phyloP scores from a whole-genome alignment of 2,888 invertebrate genomes.

The Deroplatys truncata region DNA sequence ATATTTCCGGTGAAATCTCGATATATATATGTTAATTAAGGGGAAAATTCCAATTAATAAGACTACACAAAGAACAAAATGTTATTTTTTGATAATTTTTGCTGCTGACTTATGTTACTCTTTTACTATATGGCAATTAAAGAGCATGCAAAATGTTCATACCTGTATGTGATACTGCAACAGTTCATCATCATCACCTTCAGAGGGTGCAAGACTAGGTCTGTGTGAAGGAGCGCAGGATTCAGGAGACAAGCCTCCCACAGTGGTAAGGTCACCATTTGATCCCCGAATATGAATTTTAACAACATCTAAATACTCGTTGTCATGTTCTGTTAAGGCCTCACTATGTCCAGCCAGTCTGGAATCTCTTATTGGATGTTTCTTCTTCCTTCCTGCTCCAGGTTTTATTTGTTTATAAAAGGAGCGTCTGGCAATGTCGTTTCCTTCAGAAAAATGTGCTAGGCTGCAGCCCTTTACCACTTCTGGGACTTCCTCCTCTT shows the following conservation, averaged over 20 bases:
- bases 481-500: slow-evolving; percentile 35
- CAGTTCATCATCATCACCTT: slow-evolving; percentile 35
- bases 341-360: not conserved
- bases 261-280: slow-evolving; percentile 26
- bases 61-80: too few relatives aligned
- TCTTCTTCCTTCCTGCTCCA: not conserved
- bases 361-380: not conserved
- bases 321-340: slow-evolving; percentile 15
- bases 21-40: too few relatives aligned
- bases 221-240: slow-evolving; percentile 14
- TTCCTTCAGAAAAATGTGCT: slow-evolving; percentile 78
- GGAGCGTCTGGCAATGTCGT: slow-evolving; percentile 74
- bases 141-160: not conserved
- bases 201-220: slow-evolving; percentile 33
- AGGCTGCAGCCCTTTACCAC: slow-evolving; percentile 66
- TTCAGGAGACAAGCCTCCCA: not conserved
- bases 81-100: too few relatives aligned
- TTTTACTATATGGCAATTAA: too few relatives aligned
- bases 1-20: too few relatives aligned
- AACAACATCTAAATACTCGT: slow-evolving; percentile 24
- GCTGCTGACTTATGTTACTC: too few relatives aligned
- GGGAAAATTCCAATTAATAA: too few relatives aligned
- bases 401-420: slow-evolving; percentile 43
- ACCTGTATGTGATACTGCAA: slow-evolving; percentile 30
- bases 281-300: slow-evolving; percentile 31